These are phyloP conservation scores for Diploptera punctata DNA, from an alignment of 2,888 invertebrate species.

Conservation along the genomic window DNA sequence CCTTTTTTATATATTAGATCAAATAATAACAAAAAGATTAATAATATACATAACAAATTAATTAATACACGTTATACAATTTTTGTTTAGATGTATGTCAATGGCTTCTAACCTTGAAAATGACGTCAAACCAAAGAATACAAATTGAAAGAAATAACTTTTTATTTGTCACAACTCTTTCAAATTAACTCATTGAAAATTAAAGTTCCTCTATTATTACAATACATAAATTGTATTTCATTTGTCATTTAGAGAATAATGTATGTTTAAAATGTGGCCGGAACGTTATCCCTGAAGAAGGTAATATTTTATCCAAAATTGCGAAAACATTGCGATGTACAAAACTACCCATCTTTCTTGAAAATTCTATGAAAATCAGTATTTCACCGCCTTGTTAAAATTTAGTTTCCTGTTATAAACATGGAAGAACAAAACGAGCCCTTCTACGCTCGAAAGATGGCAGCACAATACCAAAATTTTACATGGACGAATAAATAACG, in stretches of 20 bases:
- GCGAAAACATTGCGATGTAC: background rate
- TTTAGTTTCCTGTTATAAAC: background rate
- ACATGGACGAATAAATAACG: too few species aligned
- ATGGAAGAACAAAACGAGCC: background rate
- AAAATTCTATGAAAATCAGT: constrained; percentile 22
- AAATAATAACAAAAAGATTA: background rate
- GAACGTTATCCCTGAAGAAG: background rate
- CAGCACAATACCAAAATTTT: too few species aligned
- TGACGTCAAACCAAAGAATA: constrained; percentile 33
- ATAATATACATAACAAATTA: constrained; percentile 19
- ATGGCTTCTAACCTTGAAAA: constrained; percentile 33
- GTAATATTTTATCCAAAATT: background rate
- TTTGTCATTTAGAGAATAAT: background rate
- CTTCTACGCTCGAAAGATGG: too few species aligned
- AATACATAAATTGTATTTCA: background rate
- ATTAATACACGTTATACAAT: background rate
- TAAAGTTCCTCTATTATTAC: background rate
- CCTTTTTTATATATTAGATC: background rate
- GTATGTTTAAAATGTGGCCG: background rate
- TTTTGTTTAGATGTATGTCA: constrained; percentile 17
- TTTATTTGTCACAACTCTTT: constrained; percentile 17
- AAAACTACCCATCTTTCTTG: constrained; percentile 26
- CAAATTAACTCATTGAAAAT: background rate
- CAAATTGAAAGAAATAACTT: constrained; percentile 31
- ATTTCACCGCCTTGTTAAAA: constrained; percentile 19